phyloP scores from a whole-genome alignment of 1,140 invertebrate genomes.

The Drusus annulatus region DNA sequence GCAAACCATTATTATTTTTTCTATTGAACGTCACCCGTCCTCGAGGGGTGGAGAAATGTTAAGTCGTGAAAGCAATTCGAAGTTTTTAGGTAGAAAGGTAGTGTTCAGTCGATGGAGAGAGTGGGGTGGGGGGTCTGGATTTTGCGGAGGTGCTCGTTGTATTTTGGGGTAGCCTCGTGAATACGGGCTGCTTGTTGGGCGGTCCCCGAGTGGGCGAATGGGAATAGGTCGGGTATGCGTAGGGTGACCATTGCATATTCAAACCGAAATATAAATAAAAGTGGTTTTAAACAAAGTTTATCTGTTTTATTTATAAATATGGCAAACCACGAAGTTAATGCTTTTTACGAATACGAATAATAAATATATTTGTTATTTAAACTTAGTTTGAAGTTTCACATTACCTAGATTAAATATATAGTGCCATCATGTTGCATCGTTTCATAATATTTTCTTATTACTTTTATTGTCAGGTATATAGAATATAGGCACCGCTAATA shows the following conservation, averaged over 20 bases:
- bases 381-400: too few relatives aligned
- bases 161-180: not conserved
- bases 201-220: conserved; percentile 28
- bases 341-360: too few relatives aligned
- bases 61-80: not conserved
- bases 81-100: not conserved
- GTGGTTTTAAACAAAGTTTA: too few relatives aligned
- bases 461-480: too few relatives aligned
- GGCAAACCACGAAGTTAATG: too few relatives aligned
- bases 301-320: too few relatives aligned
- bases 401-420: too few relatives aligned
- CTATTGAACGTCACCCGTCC: conserved; percentile 7
- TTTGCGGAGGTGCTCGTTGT: not conserved
- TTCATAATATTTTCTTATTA: too few relatives aligned
- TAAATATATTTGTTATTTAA: too few relatives aligned
- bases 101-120: not conserved
- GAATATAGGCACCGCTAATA: too few relatives aligned
- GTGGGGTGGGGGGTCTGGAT: not conserved
- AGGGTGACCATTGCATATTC: conserved; percentile 1
- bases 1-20: not conserved
- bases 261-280: too few relatives aligned
- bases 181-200: conserved; percentile 16
- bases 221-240: conserved; percentile 35
- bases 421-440: too few relatives aligned
- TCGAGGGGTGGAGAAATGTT: not conserved